phyloP scores from a whole-genome alignment of 1,140 invertebrate species.

The Doryteuthis pealeii region DNA sequence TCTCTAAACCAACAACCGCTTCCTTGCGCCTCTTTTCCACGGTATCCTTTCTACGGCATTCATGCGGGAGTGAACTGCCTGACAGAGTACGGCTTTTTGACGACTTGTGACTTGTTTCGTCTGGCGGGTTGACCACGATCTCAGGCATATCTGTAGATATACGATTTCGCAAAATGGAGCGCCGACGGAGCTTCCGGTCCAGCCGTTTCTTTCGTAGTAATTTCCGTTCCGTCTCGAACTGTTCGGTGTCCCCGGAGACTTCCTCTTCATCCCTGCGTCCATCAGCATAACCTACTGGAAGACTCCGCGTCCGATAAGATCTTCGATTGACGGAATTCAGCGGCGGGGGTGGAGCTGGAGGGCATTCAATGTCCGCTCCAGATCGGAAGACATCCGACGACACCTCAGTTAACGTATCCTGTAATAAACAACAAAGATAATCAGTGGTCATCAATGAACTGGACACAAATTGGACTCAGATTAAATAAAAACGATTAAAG shows the following conservation, averaged over 20 bases:
- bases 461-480: too few species aligned
- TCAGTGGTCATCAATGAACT: too few species aligned
- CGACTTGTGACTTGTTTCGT: not conserved
- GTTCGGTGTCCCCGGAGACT: slow-evolving; percentile 7
- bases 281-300: not conserved
- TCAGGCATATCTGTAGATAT: not conserved
- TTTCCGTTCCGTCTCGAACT: slow-evolving; percentile 8
- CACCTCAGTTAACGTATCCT: slow-evolving; percentile 1
- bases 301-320: slow-evolving; percentile 2
- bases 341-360: not conserved
- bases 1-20: not conserved
- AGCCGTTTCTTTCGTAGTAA: not conserved
- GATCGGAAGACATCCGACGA: not conserved
- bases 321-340: not conserved
- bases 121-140: not conserved
- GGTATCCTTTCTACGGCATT: not conserved
- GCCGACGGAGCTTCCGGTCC: not conserved
- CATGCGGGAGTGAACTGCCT: not conserved
- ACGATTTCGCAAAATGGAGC: not conserved
- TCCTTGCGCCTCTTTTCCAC: not conserved
- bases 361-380: not conserved
- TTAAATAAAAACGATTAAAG: too few species aligned
- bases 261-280: not conserved
- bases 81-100: not conserved
- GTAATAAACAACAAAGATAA: not conserved